These are phyloP conservation scores for Plotosus lineatus DNA, from an alignment of 2,113 vertebrate species.

Conservation along the genomic window DNA sequence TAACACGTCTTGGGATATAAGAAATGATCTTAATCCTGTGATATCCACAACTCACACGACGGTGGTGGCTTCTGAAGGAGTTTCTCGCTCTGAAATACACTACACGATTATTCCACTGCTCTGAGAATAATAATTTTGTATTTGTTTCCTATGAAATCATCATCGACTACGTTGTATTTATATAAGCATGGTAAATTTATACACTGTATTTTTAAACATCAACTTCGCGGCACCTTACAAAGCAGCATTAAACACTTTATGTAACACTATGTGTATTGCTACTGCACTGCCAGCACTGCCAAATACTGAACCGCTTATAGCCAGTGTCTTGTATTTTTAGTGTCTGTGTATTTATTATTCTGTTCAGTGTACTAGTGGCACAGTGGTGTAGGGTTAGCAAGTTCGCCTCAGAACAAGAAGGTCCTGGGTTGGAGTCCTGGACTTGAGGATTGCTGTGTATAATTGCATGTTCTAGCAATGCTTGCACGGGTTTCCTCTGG, in stretches of 20 bases:
- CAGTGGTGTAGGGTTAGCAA: too few species aligned
- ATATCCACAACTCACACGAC: background rate
- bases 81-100: background rate
- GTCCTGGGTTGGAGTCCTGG: too few species aligned
- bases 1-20: slow-evolving; percentile 46
- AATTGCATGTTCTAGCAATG: too few species aligned
- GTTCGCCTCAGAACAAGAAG: too few species aligned
- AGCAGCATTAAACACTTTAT: background rate
- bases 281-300: background rate
- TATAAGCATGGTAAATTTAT: background rate
- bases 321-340: background rate
- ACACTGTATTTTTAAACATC: background rate
- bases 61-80: background rate
- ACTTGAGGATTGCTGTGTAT: too few species aligned
- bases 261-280: background rate
- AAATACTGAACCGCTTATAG: background rate
- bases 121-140: background rate
- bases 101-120: background rate
- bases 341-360: background rate
- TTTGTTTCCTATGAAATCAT: background rate
- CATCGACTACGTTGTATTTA: background rate
- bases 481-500: too few species aligned
- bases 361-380: too few species aligned
- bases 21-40: slow-evolving; percentile 33
- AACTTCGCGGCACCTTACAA: background rate